Conservation (phyloP, 1,140 invertebrate genomes). For the Camponotus pennsylvanicus region DNA sequence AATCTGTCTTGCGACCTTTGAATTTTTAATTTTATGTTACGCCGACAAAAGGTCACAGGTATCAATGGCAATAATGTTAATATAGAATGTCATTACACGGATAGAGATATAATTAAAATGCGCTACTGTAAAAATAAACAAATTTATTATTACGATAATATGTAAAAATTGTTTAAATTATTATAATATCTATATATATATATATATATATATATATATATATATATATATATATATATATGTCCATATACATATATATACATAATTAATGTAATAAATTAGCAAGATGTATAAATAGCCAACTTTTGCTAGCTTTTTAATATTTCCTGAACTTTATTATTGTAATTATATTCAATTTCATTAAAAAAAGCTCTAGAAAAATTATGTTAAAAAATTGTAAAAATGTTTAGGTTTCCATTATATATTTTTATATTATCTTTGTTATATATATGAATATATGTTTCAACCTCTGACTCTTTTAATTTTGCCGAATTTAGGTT, state of each 20-base stretch:
- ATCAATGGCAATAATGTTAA: conserved; percentile 21
- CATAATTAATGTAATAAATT: too few relatives aligned
- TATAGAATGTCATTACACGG: conserved; percentile 11
- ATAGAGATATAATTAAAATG: conserved; percentile 5
- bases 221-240: too few relatives aligned
- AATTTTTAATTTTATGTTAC: conserved; percentile 24
- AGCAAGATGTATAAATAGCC: too few relatives aligned
- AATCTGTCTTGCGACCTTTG: conserved; percentile 63
- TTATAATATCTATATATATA: too few relatives aligned
- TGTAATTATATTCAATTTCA: not conserved
- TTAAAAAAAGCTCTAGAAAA: not conserved
- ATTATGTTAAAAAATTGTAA: not conserved
- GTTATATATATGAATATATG: not conserved
- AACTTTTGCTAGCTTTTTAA: not conserved
- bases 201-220: too few relatives aligned
- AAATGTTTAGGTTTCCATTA: not conserved
- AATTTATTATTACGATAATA: not conserved
- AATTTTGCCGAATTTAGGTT: not conserved
- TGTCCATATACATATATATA: too few relatives aligned
- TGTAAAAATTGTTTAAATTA: not conserved
- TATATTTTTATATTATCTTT: not conserved
- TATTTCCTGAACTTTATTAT: not conserved
- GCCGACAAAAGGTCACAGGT: conserved; percentile 42
- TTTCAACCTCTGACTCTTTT: not conserved
- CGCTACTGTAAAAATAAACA: not conserved